phyloP scores from a whole-genome alignment of 1,140 invertebrate species.

The honey bee (Apis mellifera) region DNA sequence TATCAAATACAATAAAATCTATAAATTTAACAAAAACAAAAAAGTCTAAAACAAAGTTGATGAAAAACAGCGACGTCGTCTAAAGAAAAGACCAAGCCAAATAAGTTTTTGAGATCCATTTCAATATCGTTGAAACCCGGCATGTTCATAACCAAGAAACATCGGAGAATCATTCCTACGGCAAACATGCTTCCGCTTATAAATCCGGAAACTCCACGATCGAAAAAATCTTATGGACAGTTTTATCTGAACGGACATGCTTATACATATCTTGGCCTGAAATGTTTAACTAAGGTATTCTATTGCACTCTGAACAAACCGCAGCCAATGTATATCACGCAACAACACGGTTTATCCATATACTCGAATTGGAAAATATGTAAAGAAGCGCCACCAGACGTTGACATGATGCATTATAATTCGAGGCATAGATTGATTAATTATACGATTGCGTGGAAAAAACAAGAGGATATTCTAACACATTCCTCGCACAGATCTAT shows the following conservation, averaged over 20 bases:
- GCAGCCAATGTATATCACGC: constrained; percentile 96
- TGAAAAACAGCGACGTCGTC: constrained; percentile 45
- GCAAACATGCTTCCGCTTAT: constrained; percentile 89
- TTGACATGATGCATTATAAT: constrained; percentile 89
- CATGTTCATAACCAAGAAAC: constrained; percentile 89
- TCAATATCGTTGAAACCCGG: constrained; percentile 91
- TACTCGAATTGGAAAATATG: constrained; percentile 97
- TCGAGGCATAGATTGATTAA: constrained; percentile 86
- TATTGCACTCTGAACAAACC: constrained; percentile 96
- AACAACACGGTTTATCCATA: constrained; percentile 96
- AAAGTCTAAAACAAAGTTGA: constrained; percentile 52
- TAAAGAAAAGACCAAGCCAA: constrained; percentile 69
- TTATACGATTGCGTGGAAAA: constrained; percentile 84
- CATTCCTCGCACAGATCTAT: constrained; percentile 85
- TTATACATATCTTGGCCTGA: constrained; percentile 95
- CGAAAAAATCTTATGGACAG: constrained; percentile 93
- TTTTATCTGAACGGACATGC: constrained; percentile 94
- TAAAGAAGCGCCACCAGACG: constrained; percentile 87
- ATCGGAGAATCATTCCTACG: constrained; percentile 89
- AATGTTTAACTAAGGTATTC: constrained; percentile 93
- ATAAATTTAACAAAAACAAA: constrained; percentile 42
- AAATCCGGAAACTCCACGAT: constrained; percentile 94
- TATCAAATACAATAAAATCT: constrained; percentile 74
- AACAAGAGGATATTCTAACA: constrained; percentile 85
- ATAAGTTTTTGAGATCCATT: constrained; percentile 89